A percentile compares a stretch with the other conserved stretches of the same genome.
phyloP scores from a whole-genome alignment of 1,140 invertebrate genomes.

The Cydia fagiglandana region DNA sequence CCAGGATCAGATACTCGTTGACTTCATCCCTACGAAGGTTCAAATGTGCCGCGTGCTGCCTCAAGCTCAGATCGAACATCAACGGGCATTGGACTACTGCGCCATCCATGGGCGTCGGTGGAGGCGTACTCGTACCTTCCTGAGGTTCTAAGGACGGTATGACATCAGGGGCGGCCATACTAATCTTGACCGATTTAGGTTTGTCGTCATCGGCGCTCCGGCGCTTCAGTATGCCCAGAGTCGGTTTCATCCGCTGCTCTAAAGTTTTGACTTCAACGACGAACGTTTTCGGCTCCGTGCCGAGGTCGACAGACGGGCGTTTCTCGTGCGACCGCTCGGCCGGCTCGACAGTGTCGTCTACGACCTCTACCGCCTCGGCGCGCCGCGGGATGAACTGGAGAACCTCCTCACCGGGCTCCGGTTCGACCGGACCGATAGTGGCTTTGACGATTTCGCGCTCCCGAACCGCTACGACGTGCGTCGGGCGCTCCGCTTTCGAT shows the following conservation, averaged over 20 bases:
- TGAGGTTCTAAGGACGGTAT: slow-evolving; percentile 46
- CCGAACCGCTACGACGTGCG: slow-evolving; percentile 80
- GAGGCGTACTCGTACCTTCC: slow-evolving; percentile 46
- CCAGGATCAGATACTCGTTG: slow-evolving; percentile 65
- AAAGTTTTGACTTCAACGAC: slow-evolving; percentile 65
- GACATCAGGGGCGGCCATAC: slow-evolving; percentile 52
- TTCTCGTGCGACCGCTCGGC: slow-evolving; percentile 43
- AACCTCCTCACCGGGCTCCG: slow-evolving; percentile 59
- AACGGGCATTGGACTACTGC: slow-evolving; percentile 35
- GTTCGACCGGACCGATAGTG: slow-evolving; percentile 75
- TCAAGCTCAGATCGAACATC: slow-evolving; percentile 43
- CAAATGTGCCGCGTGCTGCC: slow-evolving; percentile 44
- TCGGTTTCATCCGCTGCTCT: slow-evolving; percentile 65
- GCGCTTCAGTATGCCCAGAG: slow-evolving; percentile 68
- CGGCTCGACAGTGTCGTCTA: background rate
- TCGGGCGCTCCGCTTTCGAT: no score
- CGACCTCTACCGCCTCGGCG: slow-evolving; percentile 42
- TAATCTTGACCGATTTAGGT: slow-evolving; percentile 49
- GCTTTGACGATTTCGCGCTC: slow-evolving; percentile 79
- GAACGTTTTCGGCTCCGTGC: slow-evolving; percentile 68
- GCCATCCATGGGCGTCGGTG: slow-evolving; percentile 50
- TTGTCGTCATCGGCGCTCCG: slow-evolving; percentile 45
- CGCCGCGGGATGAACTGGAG: slow-evolving; percentile 52
- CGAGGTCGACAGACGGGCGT: slow-evolving; percentile 50
- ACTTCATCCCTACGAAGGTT: slow-evolving; percentile 51